Evolutionary conservation across 2,888 invertebrate species (phyloP).

Genomic region (Ischnura elegans): DNA sequence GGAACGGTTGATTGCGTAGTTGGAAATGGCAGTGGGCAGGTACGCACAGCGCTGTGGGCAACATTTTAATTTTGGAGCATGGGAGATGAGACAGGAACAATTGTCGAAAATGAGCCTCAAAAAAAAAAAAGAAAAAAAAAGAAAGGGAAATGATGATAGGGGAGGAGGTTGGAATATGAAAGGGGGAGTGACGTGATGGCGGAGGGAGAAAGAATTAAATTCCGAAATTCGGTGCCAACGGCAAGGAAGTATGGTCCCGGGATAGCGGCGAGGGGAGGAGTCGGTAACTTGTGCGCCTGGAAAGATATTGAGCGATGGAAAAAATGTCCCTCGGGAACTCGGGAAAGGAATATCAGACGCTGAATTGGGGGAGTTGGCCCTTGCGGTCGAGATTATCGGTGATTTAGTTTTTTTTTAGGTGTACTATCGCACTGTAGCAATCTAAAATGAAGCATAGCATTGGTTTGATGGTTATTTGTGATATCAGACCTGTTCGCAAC

Average conservation of each 20-base stretch:
- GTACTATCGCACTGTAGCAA: too few species aligned
- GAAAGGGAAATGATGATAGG: background rate
- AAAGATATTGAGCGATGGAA: background rate
- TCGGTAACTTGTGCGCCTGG: background rate
- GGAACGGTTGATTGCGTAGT: slow-evolving; percentile 2
- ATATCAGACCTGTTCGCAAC: too few species aligned
- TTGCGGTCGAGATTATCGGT: too few species aligned
- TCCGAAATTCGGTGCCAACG: background rate
- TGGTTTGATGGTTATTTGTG: too few species aligned
- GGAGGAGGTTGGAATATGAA: background rate
- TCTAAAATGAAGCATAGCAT: too few species aligned
- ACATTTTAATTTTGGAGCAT: background rate
- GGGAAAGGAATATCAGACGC: background rate
- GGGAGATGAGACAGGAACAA: background rate
- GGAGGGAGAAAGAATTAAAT: background rate
- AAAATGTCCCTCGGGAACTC: too few species aligned
- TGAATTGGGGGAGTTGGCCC: too few species aligned
- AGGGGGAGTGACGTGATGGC: background rate
- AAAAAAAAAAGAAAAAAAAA: background rate
- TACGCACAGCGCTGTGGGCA: background rate
- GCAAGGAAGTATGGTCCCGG: background rate
- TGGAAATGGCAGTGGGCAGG: background rate
- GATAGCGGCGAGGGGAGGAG: background rate
- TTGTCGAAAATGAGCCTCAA: background rate
- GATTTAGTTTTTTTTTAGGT: too few species aligned